phyloP scores from a whole-genome alignment of 1,140 invertebrate species.

The Drosophila lacertosa region DNA sequence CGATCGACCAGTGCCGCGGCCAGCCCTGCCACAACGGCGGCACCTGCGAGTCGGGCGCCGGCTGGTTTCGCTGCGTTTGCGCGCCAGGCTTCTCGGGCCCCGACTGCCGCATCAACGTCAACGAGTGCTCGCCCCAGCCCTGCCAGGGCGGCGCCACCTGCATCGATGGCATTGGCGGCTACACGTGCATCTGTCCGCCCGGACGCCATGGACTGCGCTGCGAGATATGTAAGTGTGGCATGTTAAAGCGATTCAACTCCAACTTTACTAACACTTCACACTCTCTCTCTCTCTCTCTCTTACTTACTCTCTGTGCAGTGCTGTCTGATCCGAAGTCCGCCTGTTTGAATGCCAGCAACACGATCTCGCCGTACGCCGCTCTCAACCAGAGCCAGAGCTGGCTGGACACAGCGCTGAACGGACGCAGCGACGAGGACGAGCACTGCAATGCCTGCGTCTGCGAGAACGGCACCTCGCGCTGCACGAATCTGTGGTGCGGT shows the following conservation, averaged over 20 bases:
- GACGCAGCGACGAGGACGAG: constrained; percentile 86
- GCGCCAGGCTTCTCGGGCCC: constrained; percentile 91
- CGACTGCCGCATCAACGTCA: constrained; percentile 91
- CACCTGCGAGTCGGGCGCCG: constrained; percentile 91
- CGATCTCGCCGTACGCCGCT: constrained; percentile 74
- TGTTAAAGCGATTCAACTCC: no score
- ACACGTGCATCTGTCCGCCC: constrained; percentile 91
- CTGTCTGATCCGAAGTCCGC: constrained; percentile 82
- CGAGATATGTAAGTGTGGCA: constrained; percentile 84
- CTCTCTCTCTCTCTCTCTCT: neutral
- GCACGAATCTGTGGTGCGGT: constrained; percentile 94
- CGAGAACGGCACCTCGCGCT: constrained; percentile 89
- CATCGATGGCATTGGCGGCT: constrained; percentile 90
- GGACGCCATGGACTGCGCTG: constrained; percentile 90
- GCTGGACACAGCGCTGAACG: constrained; percentile 61
- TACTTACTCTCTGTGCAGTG: constrained; percentile 54
- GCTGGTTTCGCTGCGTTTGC: constrained; percentile 92
- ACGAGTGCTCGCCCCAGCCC: constrained; percentile 91
- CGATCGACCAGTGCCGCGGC: constrained; percentile 82
- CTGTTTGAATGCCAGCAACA: constrained; percentile 69
- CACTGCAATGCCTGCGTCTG: constrained; percentile 94
- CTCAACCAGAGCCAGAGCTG: constrained; percentile 69
- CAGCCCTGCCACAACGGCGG: constrained; percentile 91
- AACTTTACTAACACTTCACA: neutral
- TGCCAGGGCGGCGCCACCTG: constrained; percentile 94